phyloP scores from a whole-genome alignment of 2,113 vertebrate genomes.

The Equus quagga region DNA sequence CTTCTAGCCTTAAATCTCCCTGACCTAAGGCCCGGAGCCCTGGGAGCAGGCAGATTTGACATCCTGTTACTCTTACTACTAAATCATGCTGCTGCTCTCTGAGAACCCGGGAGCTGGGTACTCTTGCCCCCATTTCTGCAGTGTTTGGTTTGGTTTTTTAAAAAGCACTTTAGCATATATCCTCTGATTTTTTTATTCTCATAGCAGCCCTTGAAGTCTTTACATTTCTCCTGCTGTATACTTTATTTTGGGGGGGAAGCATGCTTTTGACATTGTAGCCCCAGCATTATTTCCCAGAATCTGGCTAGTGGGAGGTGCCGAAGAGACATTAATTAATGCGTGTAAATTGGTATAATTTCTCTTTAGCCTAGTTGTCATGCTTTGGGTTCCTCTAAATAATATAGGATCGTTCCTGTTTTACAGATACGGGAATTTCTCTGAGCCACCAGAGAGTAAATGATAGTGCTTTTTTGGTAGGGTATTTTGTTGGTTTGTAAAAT shows the following conservation, averaged over 20 bases:
- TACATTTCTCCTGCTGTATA: background rate
- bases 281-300: background rate
- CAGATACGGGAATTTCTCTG: background rate
- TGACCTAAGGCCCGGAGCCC: background rate
- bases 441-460: background rate
- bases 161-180: background rate
- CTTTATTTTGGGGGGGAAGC: background rate
- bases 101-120: background rate
- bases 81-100: background rate
- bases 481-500: constrained; percentile 26
- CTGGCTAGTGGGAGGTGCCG: background rate
- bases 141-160: background rate
- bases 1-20: background rate
- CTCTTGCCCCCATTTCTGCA: background rate
- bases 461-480: background rate
- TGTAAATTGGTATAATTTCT: background rate
- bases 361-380: background rate
- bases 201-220: background rate
- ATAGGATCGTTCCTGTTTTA: background rate
- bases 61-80: background rate
- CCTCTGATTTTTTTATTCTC: background rate
- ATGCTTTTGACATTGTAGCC: background rate
- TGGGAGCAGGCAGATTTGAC: background rate
- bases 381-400: background rate
- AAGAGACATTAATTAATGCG: background rate